Base-by-base conservation (phyloP, 2,797 vertebrate species). In the Crotalus adamanteus region DNA sequence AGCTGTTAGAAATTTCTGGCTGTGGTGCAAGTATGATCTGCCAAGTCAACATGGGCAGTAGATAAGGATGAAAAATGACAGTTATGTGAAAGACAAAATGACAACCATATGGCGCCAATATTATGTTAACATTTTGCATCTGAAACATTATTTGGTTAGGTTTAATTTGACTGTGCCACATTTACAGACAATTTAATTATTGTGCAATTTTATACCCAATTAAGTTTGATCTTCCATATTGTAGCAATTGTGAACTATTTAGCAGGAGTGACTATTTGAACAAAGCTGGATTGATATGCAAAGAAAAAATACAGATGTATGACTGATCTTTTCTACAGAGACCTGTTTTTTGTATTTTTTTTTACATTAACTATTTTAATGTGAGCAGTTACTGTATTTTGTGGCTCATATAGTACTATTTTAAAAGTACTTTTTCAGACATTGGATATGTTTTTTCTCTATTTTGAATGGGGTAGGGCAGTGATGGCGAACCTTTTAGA, bases 1-100 rank as follows among this genome's bases (percentile, higher is more conserved):
- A 97, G 96, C 95, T 97, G 96, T 96, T 96, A 94, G 93, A 95
- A 55, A 0, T 93, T 93, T 94, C 90, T 97, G 96, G 96, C 96
- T 94, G n/a, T 9, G 55, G 83, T 78, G 55, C 91, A 93, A 95
- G 95, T 86, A 94, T 92, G 95, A 95, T 96, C 92, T 96, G 96
- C 96, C 96, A 96, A 96, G 92, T 92, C 91, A 91, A 92, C 0
- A 0, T 87, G 93, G 96, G 92, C 96, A 96, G 94, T 96, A 96
- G 96, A 97, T 94, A 96, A 92, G 94, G 94, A 96, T 92, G 94
- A 96, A 95, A 93, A 96, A 94, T 96, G 97, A 96, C 96, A 96
- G 95, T 93, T 95, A 94, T 86, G 95, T 95, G 95, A 95, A 96
- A 95, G n/a, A 94, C 94, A 96, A 96, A 96, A 95, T 95, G 94